Conservation (phyloP, 2,797 vertebrate species). For the Meriones psammophilus region DNA sequence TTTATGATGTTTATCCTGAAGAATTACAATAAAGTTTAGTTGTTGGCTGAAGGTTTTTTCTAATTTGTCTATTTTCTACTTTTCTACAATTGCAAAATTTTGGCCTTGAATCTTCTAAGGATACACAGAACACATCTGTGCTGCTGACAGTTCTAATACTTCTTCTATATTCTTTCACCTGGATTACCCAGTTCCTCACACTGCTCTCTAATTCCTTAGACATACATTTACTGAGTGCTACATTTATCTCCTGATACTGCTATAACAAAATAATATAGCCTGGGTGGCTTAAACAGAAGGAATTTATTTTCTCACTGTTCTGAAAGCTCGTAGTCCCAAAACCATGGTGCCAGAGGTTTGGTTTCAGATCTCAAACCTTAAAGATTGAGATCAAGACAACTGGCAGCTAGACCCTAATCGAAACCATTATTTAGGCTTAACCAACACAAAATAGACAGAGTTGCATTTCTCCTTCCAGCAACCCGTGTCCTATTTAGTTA, state of each 20-base stretch:
- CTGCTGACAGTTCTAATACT: background rate
- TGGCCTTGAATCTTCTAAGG: background rate
- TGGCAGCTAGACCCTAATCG: background rate
- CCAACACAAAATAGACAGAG: background rate
- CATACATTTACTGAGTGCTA: background rate
- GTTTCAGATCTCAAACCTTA: background rate
- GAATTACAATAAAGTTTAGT: conserved; percentile 26
- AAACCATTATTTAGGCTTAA: background rate
- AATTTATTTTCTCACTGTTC: background rate
- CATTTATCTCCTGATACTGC: background rate
- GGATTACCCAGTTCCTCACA: conserved; percentile 2
- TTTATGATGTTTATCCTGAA: background rate
- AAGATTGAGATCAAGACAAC: background rate
- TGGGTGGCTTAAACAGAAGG: background rate
- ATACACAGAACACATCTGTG: background rate
- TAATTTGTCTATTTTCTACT: conserved; percentile 3
- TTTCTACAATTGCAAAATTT: conserved; percentile 11
- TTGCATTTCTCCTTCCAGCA: background rate
- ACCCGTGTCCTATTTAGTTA: conserved; percentile 7
- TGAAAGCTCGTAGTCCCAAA: background rate
- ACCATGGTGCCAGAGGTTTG: background rate
- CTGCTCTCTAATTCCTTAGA: conserved; percentile 1
- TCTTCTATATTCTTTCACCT: background rate
- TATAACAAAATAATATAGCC: background rate
- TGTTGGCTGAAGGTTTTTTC: conserved; percentile 5